Evolutionary conservation across 2,888 invertebrate species (phyloP).

Genomic region (Ormyrus labotus): DNA sequence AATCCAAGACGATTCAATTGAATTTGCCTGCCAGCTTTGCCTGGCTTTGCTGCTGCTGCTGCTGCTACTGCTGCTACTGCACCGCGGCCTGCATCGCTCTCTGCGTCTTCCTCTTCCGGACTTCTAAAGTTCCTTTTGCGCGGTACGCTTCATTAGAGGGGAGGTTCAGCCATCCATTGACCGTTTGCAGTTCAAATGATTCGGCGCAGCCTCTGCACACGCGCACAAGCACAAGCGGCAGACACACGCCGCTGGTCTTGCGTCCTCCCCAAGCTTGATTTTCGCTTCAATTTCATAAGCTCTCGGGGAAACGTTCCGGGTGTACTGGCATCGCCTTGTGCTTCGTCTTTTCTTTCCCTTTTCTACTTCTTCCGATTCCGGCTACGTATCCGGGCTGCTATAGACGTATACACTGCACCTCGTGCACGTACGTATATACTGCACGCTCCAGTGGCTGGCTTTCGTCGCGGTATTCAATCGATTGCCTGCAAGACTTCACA

Average conservation of each 20-base stretch:
- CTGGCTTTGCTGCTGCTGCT: constrained; percentile 2
- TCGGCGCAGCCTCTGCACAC: background rate
- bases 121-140: constrained; percentile 6
- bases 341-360: background rate
- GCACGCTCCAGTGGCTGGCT: too few species aligned
- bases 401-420: background rate
- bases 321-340: too few species aligned
- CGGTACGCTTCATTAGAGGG: constrained; percentile 11
- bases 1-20: constrained; percentile 24
- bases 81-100: background rate
- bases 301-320: background rate
- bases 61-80: background rate
- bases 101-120: too few species aligned
- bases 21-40: constrained; percentile 15
- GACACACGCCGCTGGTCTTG: too few species aligned
- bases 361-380: background rate
- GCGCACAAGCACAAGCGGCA: background rate
- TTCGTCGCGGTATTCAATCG: background rate
- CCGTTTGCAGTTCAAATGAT: constrained; percentile 8
- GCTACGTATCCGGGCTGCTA: background rate
- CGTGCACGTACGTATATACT: too few species aligned
- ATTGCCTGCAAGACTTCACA: background rate
- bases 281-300: background rate
- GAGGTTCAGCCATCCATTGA: constrained; percentile 21
- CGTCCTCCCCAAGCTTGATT: background rate